Percentiles rank a stretch among this genome's conserved stretches.
Evolutionary conservation across 2,888 invertebrate genomes (phyloP).

Genomic region (Polia nebulosa): DNA sequence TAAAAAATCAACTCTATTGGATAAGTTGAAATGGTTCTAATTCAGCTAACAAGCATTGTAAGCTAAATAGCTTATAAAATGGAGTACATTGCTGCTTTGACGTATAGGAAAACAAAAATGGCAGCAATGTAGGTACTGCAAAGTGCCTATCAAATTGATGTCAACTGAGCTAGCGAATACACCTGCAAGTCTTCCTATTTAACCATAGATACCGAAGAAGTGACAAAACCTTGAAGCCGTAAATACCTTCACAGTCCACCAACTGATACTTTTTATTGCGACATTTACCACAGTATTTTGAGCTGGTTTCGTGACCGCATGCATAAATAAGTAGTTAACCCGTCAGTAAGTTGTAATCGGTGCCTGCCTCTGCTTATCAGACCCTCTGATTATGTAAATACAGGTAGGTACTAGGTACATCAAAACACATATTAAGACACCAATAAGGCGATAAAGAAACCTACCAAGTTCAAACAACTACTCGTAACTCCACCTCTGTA

Average conservation of each 20-base stretch:
- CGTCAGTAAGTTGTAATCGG: slow-evolving; percentile 6
- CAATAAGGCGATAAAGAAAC: background rate
- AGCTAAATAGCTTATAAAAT: too few relatives aligned
- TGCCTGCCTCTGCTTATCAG: background rate
- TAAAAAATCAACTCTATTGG: too few relatives aligned
- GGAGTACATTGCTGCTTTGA: too few relatives aligned
- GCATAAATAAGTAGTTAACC: slow-evolving; percentile 10
- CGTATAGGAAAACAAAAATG: too few relatives aligned
- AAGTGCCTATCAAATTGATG: too few relatives aligned
- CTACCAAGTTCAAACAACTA: background rate
- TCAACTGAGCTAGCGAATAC: too few relatives aligned
- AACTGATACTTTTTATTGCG: background rate
- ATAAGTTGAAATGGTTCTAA: too few relatives aligned
- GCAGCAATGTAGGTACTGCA: too few relatives aligned
- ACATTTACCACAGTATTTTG: background rate
- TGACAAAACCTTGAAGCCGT: slow-evolving; percentile 7
- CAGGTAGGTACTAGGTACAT: too few relatives aligned
- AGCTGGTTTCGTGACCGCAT: slow-evolving; percentile 5
- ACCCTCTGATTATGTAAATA: background rate
- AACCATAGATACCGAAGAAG: background rate
- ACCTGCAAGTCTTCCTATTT: too few relatives aligned
- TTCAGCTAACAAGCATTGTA: too few relatives aligned
- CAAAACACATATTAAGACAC: background rate
- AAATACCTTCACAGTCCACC: background rate
- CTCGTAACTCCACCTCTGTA: too few relatives aligned